A percentile compares a stretch with the other conserved stretches of the same genome.
Evolutionary conservation across 2,113 vertebrate species (phyloP).

Genomic region (Equus przewalskii): DNA sequence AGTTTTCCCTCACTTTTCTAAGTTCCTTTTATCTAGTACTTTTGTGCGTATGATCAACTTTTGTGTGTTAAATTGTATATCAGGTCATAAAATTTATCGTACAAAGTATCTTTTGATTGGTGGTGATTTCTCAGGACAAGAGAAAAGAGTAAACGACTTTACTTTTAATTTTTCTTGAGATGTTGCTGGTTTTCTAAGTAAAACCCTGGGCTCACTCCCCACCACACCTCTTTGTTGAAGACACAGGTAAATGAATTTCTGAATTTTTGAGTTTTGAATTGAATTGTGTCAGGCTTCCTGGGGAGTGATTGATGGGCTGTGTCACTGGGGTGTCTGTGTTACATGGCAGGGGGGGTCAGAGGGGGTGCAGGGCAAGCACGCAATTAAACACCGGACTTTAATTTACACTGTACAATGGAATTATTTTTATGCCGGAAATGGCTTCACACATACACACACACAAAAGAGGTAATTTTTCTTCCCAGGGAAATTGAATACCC

Average conservation of each 20-base stretch:
- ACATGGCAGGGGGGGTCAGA: too few species aligned
- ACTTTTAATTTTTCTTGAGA: constrained; percentile 30
- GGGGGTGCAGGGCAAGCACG: too few species aligned
- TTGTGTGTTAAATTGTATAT: not conserved
- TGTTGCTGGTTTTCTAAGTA: constrained; percentile 5
- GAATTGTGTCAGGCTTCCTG: not conserved
- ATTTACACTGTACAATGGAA: not conserved
- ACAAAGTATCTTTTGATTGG: not conserved
- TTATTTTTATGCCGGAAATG: constrained; percentile 42
- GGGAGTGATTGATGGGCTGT: not conserved
- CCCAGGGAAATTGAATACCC: not conserved
- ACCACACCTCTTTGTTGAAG: not conserved
- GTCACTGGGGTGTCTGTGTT: fast-evolving
- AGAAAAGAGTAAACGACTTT: not conserved
- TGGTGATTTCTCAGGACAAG: not conserved
- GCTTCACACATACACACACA: not conserved
- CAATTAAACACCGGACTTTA: not conserved
- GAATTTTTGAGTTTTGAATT: not conserved
- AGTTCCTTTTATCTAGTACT: not conserved
- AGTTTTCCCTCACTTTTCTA: not conserved
- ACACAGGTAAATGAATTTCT: not conserved
- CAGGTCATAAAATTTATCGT: not conserved
- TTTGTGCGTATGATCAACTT: not conserved
- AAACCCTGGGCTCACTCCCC: not conserved
- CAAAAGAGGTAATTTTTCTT: not conserved